A percentile compares a stretch with the other conserved stretches of the same genome.
Conservation (phyloP, 1,140 invertebrate genomes). For the Sipha flava region DNA sequence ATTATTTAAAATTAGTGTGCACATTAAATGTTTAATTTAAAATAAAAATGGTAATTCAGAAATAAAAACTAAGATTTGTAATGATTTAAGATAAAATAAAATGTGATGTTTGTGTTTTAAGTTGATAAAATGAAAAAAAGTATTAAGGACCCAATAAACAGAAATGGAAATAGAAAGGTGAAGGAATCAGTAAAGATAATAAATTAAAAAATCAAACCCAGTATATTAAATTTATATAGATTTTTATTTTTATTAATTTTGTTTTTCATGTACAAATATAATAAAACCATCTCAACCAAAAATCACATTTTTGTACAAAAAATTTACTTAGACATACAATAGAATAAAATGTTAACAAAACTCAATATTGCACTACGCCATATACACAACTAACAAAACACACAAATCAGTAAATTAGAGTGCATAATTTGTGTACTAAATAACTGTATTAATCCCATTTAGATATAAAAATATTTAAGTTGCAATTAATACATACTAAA, state of each 20-base stretch:
- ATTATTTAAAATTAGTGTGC: too few species aligned
- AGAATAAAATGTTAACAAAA: background rate
- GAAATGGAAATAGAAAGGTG: too few species aligned
- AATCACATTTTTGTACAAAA: constrained; percentile 3
- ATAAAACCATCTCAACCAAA: constrained; percentile 4
- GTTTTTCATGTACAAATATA: constrained; percentile 9
- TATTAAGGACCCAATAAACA: too few species aligned
- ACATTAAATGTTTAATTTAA: too few species aligned
- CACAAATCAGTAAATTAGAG: background rate
- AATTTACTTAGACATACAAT: constrained; percentile 1
- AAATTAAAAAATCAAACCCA: background rate
- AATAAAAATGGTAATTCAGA: too few species aligned
- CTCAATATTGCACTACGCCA: background rate
- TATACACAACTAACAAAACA: background rate
- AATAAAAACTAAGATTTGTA: too few species aligned
- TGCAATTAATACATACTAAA: background rate
- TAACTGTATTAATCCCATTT: background rate
- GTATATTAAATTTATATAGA: background rate
- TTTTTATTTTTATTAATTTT: background rate
- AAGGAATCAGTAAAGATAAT: too few species aligned
- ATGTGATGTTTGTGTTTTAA: too few species aligned
- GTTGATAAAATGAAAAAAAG: too few species aligned
- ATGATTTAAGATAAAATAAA: too few species aligned
- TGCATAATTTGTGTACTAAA: background rate
- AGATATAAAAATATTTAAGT: background rate